Percentiles rank a stretch among this genome's conserved stretches.
Conservation (phyloP, 2,888 invertebrate species). For the Eurois occulta region DNA sequence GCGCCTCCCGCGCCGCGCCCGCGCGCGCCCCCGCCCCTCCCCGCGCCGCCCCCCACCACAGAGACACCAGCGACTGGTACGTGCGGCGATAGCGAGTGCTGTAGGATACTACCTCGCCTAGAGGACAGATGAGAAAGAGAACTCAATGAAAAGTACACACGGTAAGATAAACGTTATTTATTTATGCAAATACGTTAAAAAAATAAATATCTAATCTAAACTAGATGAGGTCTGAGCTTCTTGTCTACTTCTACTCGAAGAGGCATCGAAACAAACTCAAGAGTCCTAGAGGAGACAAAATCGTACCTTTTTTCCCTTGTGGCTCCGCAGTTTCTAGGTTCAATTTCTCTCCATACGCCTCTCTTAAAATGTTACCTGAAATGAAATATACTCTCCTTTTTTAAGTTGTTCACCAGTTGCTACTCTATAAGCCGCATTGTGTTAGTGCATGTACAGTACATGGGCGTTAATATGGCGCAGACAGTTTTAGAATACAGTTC, state of each 20-base stretch:
- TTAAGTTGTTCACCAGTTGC: not conserved
- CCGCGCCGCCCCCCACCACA: slow-evolving; percentile 91
- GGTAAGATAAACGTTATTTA: not conserved
- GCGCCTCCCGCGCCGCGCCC: slow-evolving; percentile 93
- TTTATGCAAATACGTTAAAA: not conserved
- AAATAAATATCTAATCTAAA: not conserved
- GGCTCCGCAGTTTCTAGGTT: slow-evolving; percentile 78
- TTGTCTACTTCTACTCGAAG: not conserved
- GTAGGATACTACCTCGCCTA: slow-evolving; percentile 92
- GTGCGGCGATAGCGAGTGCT: slow-evolving; percentile 97
- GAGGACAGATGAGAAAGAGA: not conserved
- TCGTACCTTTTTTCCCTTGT: slow-evolving; percentile 81
- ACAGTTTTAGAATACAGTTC: not conserved
- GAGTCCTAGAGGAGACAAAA: no score
- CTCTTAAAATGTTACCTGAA: slow-evolving; percentile 84
- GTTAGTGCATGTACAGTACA: not conserved
- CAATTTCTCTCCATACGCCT: slow-evolving; percentile 84
- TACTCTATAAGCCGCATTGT: not conserved
- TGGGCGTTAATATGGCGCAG: not conserved
- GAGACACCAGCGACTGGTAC: slow-evolving; percentile 95
- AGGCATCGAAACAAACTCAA: not conserved
- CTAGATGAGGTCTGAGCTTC: not conserved
- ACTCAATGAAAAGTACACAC: not conserved
- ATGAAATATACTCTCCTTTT: slow-evolving; percentile 26
- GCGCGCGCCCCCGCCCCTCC: slow-evolving; percentile 86